Percentiles rank a stretch among this genome's conserved stretches.
These are phyloP conservation scores for Apostichopus japonicus DNA, from an alignment of 35 echinoderm and acorn worm species.

Conservation along the genomic window DNA sequence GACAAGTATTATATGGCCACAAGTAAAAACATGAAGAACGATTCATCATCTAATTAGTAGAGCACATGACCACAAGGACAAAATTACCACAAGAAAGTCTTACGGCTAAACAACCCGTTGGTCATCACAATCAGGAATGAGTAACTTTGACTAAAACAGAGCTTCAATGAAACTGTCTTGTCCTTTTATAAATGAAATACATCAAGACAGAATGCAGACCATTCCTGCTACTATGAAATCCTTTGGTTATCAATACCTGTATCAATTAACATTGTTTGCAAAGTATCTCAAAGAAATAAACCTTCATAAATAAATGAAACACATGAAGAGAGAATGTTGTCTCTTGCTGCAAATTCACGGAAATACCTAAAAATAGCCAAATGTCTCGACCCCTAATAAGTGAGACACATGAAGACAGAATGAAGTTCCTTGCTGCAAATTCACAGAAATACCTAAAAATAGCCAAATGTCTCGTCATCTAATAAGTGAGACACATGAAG, in stretches of 20 bases:
- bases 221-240: not conserved
- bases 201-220: not conserved
- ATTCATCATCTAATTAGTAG: too few relatives aligned
- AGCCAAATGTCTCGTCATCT: not conserved
- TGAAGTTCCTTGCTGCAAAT: not conserved
- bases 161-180: not conserved
- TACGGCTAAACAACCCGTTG: too few relatives aligned
- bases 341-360: not conserved
- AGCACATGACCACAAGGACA: too few relatives aligned
- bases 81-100: too few relatives aligned
- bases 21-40: too few relatives aligned
- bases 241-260: too few relatives aligned
- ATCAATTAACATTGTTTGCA: not conserved
- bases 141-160: too few relatives aligned
- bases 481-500: not conserved
- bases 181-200: not conserved
- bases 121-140: too few relatives aligned
- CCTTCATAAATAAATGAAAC: not conserved
- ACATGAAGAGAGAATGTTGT: not conserved
- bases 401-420: not conserved
- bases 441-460: not conserved
- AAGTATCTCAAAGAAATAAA: not conserved
- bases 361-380: not conserved
- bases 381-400: not conserved
- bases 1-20: too few relatives aligned